Evolutionary conservation across 2,797 vertebrate genomes (phyloP).

Genomic region (Microcaecilia unicolor): DNA sequence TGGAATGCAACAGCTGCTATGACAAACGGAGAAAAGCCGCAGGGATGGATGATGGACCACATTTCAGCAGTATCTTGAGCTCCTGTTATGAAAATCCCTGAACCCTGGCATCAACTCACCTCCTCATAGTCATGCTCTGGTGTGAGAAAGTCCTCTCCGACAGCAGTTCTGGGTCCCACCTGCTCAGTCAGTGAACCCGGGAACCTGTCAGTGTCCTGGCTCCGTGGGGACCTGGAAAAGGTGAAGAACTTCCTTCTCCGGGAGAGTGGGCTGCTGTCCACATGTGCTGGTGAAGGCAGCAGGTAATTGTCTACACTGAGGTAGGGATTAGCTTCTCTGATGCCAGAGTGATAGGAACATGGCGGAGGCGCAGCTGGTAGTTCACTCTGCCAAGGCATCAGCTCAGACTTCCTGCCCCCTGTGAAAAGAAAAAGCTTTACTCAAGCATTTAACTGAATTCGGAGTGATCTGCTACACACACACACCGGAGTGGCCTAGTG

Average conservation of each 20-base stretch:
- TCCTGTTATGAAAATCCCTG: too few relatives aligned
- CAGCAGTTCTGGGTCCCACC: constrained; percentile 78
- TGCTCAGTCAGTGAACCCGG: constrained; percentile 88
- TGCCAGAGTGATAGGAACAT: constrained; percentile 68
- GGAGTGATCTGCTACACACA: background rate
- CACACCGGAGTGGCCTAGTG: too few relatives aligned
- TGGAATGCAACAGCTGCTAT: too few relatives aligned
- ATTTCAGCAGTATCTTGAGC: too few relatives aligned
- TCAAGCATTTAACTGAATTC: accelerated
- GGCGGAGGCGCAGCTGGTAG: constrained; percentile 59
- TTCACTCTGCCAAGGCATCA: constrained; percentile 75
- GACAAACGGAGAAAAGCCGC: too few relatives aligned
- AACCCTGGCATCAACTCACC: too few relatives aligned
- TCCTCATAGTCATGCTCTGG: constrained; percentile 95
- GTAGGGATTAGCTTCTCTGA: constrained; percentile 90
- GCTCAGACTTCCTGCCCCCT: constrained; percentile 60
- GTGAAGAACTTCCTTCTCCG: constrained; percentile 85
- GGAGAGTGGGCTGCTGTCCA: constrained; percentile 61
- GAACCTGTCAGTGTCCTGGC: constrained; percentile 89
- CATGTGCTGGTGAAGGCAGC: constrained; percentile 54
- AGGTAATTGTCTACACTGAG: constrained; percentile 91
- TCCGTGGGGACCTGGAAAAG: constrained; percentile 80
- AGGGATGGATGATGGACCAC: too few relatives aligned
- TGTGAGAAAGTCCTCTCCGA: constrained; percentile 81
- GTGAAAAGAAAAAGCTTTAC: background rate